Evolutionary conservation across 2,888 invertebrate genomes (phyloP).

Genomic region (Chesias legatella): DNA sequence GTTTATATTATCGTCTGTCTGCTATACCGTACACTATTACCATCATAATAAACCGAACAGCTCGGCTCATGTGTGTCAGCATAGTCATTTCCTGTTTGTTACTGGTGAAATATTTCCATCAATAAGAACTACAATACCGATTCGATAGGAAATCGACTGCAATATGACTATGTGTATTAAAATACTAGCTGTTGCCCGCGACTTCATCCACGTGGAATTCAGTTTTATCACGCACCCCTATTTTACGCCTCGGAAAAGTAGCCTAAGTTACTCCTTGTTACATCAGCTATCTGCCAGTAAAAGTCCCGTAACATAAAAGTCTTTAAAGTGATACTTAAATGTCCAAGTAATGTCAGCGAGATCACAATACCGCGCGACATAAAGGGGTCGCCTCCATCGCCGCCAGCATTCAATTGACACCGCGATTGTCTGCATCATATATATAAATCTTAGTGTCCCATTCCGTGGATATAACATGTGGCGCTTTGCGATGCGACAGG

Average conservation of each 20-base stretch:
- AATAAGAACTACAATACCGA: constrained; percentile 6
- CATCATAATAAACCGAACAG: constrained; percentile 29
- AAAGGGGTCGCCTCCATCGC: constrained; percentile 39
- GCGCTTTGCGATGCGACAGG: constrained; percentile 38
- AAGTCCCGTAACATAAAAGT: too few relatives aligned
- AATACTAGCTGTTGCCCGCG: too few relatives aligned
- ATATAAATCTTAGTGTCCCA: constrained; percentile 49
- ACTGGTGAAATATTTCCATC: constrained; percentile 3
- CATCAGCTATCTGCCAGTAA: too few relatives aligned
- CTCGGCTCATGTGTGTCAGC: constrained; percentile 13
- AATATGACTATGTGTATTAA: constrained; percentile 17
- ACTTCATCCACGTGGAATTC: too few relatives aligned
- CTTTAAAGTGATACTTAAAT: constrained; percentile 48
- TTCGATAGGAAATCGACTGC: constrained; percentile 4
- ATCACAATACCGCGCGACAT: constrained; percentile 37
- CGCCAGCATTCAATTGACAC: constrained; percentile 50
- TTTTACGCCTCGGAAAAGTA: too few relatives aligned
- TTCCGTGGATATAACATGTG: constrained; percentile 46
- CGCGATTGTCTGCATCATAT: constrained; percentile 53
- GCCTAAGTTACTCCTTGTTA: too few relatives aligned
- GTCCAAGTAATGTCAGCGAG: constrained; percentile 36
- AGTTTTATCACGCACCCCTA: too few relatives aligned
- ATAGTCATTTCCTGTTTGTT: constrained; percentile 14
- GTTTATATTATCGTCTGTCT: constrained; percentile 25
- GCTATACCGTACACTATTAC: constrained; percentile 26